phyloP scores from a whole-genome alignment of 1,140 invertebrate species.

The Euschistus heros region DNA sequence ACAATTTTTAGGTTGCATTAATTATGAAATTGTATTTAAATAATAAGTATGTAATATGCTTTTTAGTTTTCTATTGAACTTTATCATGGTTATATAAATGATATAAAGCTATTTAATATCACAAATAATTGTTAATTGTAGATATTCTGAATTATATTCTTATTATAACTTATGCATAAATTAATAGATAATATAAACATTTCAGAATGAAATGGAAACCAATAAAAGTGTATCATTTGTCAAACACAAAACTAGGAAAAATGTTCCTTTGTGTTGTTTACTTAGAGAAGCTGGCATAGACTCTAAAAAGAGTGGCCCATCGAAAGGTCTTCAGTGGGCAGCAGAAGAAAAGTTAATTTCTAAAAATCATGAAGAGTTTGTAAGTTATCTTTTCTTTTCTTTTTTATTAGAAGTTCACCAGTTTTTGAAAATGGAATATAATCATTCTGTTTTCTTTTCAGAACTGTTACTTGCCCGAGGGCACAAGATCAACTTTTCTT shows the following conservation, averaged over 20 bases:
- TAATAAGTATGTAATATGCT: too few relatives aligned
- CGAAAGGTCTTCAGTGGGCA: slow-evolving; percentile 27
- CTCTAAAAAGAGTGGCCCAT: slow-evolving; percentile 20
- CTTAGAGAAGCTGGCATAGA: slow-evolving; percentile 24
- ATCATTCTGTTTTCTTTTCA: background rate
- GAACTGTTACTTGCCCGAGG: slow-evolving; percentile 62
- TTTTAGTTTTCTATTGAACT: too few relatives aligned
- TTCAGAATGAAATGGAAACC: slow-evolving; percentile 15
- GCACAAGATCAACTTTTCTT: slow-evolving; percentile 64
- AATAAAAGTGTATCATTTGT: background rate
- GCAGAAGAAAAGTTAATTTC: slow-evolving; percentile 29
- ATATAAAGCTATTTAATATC: too few relatives aligned
- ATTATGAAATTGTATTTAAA: too few relatives aligned
- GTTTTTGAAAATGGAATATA: background rate
- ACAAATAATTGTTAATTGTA: too few relatives aligned
- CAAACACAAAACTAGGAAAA: slow-evolving; percentile 15
- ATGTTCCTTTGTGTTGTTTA: slow-evolving; percentile 22
- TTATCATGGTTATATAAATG: too few relatives aligned
- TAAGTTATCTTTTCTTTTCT: slow-evolving; percentile 23
- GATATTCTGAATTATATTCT: too few relatives aligned
- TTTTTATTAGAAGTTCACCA: background rate
- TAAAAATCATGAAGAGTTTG: slow-evolving; percentile 29
- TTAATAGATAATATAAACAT: too few relatives aligned
- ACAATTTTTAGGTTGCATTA: too few relatives aligned
- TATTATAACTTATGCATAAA: too few relatives aligned